A percentile compares a stretch with the other conserved stretches of the same genome.
phyloP scores from a whole-genome alignment of 2,113 vertebrate species.

The Ptyas mucosa region DNA sequence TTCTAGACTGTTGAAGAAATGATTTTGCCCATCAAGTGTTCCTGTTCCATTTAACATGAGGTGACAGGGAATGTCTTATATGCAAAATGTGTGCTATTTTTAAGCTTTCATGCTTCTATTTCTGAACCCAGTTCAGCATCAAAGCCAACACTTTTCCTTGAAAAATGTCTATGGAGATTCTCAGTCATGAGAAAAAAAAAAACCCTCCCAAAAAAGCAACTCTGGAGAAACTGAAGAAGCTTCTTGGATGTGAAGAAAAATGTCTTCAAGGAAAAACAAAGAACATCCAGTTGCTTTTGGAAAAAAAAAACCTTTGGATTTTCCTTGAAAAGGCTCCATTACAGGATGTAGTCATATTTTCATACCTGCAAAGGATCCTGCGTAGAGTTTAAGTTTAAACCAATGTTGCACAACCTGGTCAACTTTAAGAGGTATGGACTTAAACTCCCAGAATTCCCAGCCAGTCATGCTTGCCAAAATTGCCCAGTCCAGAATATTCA shows the following conservation, averaged over 20 bases:
- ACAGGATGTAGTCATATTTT: neutral
- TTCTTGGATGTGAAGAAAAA: neutral
- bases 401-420: neutral
- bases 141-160: neutral
- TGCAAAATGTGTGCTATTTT: neutral
- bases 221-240: too few species aligned
- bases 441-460: neutral
- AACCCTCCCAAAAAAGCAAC: too few species aligned
- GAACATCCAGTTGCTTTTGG: neutral
- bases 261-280: neutral
- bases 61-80: neutral
- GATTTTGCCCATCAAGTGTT: neutral
- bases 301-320: neutral
- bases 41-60: neutral
- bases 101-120: neutral
- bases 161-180: neutral
- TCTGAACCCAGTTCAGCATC: neutral
- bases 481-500: neutral
- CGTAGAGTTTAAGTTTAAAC: neutral
- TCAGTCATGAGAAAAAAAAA: too few species aligned
- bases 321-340: neutral
- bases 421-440: neutral
- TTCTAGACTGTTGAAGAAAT: neutral
- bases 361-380: neutral
- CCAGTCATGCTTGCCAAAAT: neutral